Evolutionary conservation across 2,113 vertebrate genomes (phyloP).

Genomic region (Micronycteris hirsuta): DNA sequence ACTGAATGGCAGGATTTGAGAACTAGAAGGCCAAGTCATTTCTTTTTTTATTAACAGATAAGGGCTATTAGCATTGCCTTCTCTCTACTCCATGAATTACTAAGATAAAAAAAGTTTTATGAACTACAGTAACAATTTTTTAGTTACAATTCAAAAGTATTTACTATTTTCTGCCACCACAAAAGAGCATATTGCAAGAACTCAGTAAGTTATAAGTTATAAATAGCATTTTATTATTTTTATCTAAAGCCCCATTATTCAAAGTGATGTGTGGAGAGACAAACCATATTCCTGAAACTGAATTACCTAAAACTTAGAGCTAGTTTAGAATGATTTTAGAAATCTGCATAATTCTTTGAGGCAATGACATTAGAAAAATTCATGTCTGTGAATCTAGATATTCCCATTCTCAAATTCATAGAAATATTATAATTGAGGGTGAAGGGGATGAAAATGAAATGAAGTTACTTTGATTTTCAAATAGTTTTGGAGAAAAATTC

Average conservation of each 20-base stretch:
- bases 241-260: background rate
- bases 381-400: background rate
- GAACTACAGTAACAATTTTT: background rate
- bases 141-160: slow-evolving; percentile 34
- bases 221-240: background rate
- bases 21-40: slow-evolving; percentile 25
- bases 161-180: slow-evolving; percentile 23
- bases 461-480: slow-evolving; percentile 11
- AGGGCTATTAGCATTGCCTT: background rate
- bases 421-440: background rate
- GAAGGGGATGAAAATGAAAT: background rate
- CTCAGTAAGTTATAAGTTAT: background rate
- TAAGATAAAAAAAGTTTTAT: background rate
- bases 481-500: background rate
- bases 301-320: background rate
- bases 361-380: background rate
- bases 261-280: background rate
- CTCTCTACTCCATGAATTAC: slow-evolving; percentile 30
- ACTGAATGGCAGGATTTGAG: slow-evolving; percentile 13
- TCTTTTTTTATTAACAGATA: slow-evolving; percentile 54
- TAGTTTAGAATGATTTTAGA: background rate
- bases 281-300: background rate
- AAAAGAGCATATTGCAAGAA: background rate
- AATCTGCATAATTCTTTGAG: background rate
- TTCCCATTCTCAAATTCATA: background rate